Conservation (phyloP, 2,888 invertebrate genomes). For the Boloria selene region DNA sequence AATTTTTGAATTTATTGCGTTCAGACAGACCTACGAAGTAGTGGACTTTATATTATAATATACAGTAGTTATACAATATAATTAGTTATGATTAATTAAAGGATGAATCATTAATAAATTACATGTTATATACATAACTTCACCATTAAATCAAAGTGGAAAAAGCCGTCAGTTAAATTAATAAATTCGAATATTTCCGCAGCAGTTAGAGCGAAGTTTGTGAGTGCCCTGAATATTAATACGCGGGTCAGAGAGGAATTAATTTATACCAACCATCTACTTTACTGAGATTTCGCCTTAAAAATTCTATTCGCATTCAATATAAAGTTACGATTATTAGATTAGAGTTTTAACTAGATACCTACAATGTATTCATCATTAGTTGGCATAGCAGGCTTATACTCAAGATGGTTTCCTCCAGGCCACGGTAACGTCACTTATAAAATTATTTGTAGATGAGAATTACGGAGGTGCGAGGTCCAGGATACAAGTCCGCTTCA, state of each 20-base stretch:
- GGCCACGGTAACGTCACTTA: too few relatives aligned
- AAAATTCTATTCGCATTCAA: constrained; percentile 66
- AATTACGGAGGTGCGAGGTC: too few relatives aligned
- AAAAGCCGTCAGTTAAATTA: constrained; percentile 64
- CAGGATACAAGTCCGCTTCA: too few relatives aligned
- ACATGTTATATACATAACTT: constrained; percentile 13
- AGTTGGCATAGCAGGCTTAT: too few relatives aligned
- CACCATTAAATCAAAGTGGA: constrained; percentile 50
- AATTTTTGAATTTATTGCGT: too few relatives aligned
- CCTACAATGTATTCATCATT: not conserved
- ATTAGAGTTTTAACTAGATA: constrained; percentile 30
- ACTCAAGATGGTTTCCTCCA: too few relatives aligned
- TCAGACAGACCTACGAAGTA: too few relatives aligned
- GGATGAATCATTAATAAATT: constrained; percentile 1
- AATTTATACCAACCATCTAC: constrained; percentile 74
- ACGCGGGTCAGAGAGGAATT: constrained; percentile 74
- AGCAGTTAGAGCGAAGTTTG: constrained; percentile 74
- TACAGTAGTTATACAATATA: not conserved
- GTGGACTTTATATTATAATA: too few relatives aligned
- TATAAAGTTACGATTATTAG: constrained; percentile 61
- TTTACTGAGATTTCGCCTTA: constrained; percentile 69
- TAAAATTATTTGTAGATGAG: too few relatives aligned
- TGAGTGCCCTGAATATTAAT: constrained; percentile 80
- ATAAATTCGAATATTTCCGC: constrained; percentile 72
- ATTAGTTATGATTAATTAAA: not conserved